Percentiles rank a stretch among this genome's conserved stretches.
phyloP scores from a whole-genome alignment of 2,888 invertebrate species.

The Resseliella maxima region DNA sequence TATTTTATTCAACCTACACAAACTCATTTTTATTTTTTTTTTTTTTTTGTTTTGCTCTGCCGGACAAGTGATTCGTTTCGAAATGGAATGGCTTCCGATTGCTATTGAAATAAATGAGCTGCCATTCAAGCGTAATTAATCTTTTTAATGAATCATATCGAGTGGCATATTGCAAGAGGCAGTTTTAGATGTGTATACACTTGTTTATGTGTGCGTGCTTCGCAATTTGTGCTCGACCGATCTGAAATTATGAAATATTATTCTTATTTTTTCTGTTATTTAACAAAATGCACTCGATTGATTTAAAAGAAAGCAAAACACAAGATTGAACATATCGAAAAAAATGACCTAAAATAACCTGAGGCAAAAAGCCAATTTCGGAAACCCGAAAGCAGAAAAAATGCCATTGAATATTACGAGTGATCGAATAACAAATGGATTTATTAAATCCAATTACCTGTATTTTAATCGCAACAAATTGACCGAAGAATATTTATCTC shows the following conservation, averaged over 20 bases:
- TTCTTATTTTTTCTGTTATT: not conserved
- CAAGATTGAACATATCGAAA: not conserved
- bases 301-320: conserved; percentile 36
- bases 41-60: not conserved
- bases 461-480: conserved; percentile 13
- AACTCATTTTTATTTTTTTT: not conserved
- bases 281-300: not conserved
- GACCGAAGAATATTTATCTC: not conserved
- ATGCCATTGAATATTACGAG: not conserved
- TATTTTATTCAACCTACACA: not conserved
- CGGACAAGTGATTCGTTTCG: conserved; percentile 9
- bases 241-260: conserved; percentile 21
- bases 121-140: conserved; percentile 54
- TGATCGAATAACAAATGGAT: not conserved
- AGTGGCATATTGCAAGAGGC: not conserved
- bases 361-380: not conserved
- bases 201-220: not conserved
- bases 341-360: not conserved
- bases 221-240: not conserved
- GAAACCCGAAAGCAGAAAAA: conserved; percentile 1
- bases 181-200: not conserved
- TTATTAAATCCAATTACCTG: conserved; percentile 41
- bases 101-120: conserved; percentile 49
- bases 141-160: conserved; percentile 45
- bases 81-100: conserved; percentile 8